Percentiles rank a stretch among this genome's conserved stretches.
Evolutionary conservation across 2,888 invertebrate species (phyloP).

Genomic region (Aphodius sticticus): DNA sequence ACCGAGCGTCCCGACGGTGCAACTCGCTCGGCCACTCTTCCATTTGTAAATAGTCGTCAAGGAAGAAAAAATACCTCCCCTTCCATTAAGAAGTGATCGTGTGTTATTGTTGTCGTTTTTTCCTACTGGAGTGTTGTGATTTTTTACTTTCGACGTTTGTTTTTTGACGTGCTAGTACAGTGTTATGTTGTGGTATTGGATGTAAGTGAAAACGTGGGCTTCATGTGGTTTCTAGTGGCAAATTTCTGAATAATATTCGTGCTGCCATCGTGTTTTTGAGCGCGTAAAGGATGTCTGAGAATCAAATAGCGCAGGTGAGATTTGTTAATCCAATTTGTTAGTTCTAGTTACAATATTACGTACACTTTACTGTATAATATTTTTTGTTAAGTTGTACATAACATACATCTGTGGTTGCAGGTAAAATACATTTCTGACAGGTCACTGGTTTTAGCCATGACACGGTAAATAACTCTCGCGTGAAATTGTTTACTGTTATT

Average conservation of each 20-base stretch:
- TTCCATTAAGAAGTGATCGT: background rate
- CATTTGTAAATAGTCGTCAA: conserved; percentile 9
- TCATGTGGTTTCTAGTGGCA: background rate
- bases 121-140: background rate
- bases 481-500: conserved; percentile 6
- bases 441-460: background rate
- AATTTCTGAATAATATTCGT: background rate
- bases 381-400: too few species aligned
- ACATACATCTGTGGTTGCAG: too few species aligned
- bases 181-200: too few species aligned
- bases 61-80: conserved; percentile 11
- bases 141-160: background rate
- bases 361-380: too few species aligned
- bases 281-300: conserved; percentile 61
- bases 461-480: background rate
- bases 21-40: conserved; percentile 28
- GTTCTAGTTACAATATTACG: background rate
- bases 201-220: background rate
- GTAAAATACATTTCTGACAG: too few species aligned
- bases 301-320: conserved; percentile 67
- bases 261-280: conserved; percentile 17
- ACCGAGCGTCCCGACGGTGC: conserved; percentile 58
- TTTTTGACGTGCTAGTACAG: too few species aligned
- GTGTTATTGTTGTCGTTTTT: background rate
- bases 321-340: conserved; percentile 12